A percentile compares a stretch with the other conserved stretches of the same genome.
Conservation (phyloP, 2,113 vertebrate genomes). For the Falcunculus frontatus region DNA sequence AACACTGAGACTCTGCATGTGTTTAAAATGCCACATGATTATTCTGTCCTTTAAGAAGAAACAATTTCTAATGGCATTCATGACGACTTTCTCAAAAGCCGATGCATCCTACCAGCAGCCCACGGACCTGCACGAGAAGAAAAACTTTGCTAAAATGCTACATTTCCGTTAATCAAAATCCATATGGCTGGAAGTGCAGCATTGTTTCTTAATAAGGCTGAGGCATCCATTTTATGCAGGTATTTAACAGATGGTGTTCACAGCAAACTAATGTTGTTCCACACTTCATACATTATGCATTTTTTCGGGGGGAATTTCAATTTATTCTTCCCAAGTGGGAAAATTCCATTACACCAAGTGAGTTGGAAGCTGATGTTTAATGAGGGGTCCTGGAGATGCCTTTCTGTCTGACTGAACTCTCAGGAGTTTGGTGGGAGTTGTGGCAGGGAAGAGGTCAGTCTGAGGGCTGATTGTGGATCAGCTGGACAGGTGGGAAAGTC, state of each 20-base stretch:
- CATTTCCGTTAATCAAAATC: slow-evolving; percentile 34
- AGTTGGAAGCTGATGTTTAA: neutral
- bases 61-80: neutral
- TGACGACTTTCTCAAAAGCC: neutral
- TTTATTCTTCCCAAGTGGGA: slow-evolving; percentile 15
- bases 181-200: neutral
- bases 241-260: slow-evolving; percentile 69
- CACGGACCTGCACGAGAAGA: neutral
- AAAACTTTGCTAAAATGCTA: neutral
- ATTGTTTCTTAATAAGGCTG: slow-evolving; percentile 46
- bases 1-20: neutral
- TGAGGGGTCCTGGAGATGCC: neutral
- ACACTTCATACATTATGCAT: slow-evolving; percentile 51
- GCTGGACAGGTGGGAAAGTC: neutral
- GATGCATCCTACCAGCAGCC: neutral
- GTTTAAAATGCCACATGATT: neutral
- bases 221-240: slow-evolving; percentile 54
- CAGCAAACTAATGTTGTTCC: slow-evolving; percentile 23
- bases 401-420: neutral
- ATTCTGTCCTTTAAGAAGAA: neutral
- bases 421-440: neutral
- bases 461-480: neutral
- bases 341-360: slow-evolving; percentile 19
- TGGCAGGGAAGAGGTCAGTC: neutral
- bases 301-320: slow-evolving; percentile 30